These are phyloP conservation scores for Catocala sponsa DNA, from an alignment of 2,888 invertebrate species.

Conservation along the genomic window DNA sequence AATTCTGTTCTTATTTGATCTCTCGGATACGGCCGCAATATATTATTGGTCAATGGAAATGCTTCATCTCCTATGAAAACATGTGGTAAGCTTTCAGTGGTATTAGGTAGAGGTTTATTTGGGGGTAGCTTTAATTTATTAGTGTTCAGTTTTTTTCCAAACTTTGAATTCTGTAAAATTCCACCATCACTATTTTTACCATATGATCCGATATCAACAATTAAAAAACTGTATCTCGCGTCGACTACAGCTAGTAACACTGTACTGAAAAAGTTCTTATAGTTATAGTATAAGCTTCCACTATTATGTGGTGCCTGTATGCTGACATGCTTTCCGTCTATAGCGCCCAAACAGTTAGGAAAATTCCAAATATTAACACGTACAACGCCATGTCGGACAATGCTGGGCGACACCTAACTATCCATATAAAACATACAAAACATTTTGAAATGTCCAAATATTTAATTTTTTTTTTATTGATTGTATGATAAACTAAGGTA, in stretches of 20 bases:
- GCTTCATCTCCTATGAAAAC: conserved; percentile 25
- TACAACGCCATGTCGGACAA: too few relatives aligned
- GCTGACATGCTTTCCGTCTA: conserved; percentile 24
- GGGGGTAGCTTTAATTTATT: conserved; percentile 21
- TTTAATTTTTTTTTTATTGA: too few relatives aligned
- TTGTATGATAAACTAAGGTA: too few relatives aligned
- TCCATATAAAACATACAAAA: too few relatives aligned
- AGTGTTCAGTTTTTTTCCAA: conserved; percentile 22
- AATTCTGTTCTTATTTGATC: conserved; percentile 11
- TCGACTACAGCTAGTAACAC: conserved; percentile 28
- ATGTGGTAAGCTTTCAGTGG: conserved; percentile 23
- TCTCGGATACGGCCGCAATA: conserved; percentile 27
- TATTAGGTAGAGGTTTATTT: conserved; percentile 16
- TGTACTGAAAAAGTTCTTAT: conserved; percentile 17
- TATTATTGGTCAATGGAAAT: conserved; percentile 24
- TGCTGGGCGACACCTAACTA: too few relatives aligned
- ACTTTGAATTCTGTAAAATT: conserved; percentile 24
- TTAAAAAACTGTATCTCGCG: conserved; percentile 26
- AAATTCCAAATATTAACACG: conserved; percentile 28
- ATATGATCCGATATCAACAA: conserved; percentile 27
- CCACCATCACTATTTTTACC: conserved; percentile 27
- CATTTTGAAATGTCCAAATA: too few relatives aligned
- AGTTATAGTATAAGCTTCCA: conserved; percentile 23
- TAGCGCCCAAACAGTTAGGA: conserved; percentile 22
- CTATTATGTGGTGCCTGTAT: conserved; percentile 19